Evolutionary conservation across 2,797 vertebrate genomes (phyloP), one percentile per base, ranked within the genome.

Genomic region (Enteromius viviparus): DNA sequence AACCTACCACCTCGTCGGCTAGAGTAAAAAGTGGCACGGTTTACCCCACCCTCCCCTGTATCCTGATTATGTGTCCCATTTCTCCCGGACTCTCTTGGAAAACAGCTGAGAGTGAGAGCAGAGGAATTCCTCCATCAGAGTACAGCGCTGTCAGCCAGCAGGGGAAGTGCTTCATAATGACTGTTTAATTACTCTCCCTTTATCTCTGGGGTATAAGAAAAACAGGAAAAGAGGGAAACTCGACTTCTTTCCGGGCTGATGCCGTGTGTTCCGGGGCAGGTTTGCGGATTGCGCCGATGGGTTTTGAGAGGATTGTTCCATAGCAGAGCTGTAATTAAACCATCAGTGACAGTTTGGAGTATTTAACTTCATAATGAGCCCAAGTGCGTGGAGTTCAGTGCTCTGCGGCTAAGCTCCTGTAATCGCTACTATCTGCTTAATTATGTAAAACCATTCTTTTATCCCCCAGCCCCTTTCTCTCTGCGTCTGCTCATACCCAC

Each of bases 371-470:
- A 92, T 95, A 95, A 95, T 94, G 92, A 94, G 92, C 87, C 88
- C 89, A 90, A 91, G 91, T 93, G 92, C 91, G 89, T 47, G 81
- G 91, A 92, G 93, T 91, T 93, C 89, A 86, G 82, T 89, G 91
- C 93, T 93, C 92, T 89, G 89, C 88, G 89, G 90, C 93, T 94
- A 92, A 95, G 93, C 93, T 87, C 89, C 91, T 92, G 91, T 93
- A 94, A 94, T 94, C 93, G 92, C 92, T 92, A 91, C 91, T 93
- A 93, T 95, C 93, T 93, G 93, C 90, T 93, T 94, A 94, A 95
- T 95, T 95, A 95, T 94, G 94, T 90, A 94, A 94, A 95, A 94
- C 89, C 89, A 91, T 93, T 93, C 87, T 92, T 92, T 92, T 90
- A 93, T 91, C 91, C 85, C 86, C 88, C 75, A 87, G 89, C 91